These are phyloP conservation scores for Aepyceros melampus DNA, from an alignment of 2,113 vertebrate genomes.

Conservation along the genomic window DNA sequence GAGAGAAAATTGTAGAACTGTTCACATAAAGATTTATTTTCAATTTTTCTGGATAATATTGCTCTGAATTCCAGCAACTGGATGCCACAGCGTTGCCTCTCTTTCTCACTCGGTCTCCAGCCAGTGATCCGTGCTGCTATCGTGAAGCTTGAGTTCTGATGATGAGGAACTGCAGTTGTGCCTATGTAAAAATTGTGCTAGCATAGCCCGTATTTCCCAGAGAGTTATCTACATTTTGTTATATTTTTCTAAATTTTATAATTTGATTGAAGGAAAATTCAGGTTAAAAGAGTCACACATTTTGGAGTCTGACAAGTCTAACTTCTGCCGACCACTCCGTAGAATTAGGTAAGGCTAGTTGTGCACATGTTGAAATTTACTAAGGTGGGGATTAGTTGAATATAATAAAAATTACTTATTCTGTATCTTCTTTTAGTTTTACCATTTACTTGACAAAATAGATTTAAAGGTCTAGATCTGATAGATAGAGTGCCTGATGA, in stretches of 20 bases:
- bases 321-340: neutral
- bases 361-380: neutral
- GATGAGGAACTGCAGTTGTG: neutral
- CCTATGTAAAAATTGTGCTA: neutral
- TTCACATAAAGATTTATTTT: neutral
- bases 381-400: neutral
- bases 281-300: neutral
- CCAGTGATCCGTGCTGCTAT: neutral
- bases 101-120: neutral
- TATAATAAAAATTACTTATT: slow-evolving; percentile 1
- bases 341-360: neutral
- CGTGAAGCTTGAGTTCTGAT: neutral
- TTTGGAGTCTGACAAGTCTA: neutral
- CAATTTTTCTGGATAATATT: neutral
- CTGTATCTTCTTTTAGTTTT: slow-evolving; percentile 25
- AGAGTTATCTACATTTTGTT: neutral
- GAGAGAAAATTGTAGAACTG: neutral
- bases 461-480: too few species aligned
- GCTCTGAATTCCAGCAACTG: neutral
- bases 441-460: slow-evolving; percentile 46
- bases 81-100: neutral
- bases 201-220: neutral
- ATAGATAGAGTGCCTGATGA: too few species aligned
- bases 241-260: neutral
- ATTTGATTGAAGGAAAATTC: neutral